phyloP scores from a whole-genome alignment of 2,797 vertebrate species.

The Lerista edwardsae region DNA sequence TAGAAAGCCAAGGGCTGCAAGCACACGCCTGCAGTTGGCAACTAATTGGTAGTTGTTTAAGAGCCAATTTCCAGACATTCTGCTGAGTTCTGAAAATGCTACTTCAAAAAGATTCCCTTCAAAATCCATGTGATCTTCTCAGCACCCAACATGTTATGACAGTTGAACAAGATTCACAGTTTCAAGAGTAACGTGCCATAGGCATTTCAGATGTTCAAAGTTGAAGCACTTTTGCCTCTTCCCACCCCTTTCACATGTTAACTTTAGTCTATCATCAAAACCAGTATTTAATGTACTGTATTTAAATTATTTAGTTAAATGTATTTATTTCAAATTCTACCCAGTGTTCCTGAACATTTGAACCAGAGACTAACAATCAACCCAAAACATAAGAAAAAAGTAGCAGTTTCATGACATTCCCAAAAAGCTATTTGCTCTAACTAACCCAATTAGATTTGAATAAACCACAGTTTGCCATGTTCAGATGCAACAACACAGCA shows the following conservation, averaged over 20 bases:
- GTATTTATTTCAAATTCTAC: too few relatives aligned
- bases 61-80: not conserved
- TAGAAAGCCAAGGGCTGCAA: not conserved
- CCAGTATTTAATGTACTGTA: too few relatives aligned
- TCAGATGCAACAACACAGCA: too few relatives aligned
- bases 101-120: not conserved
- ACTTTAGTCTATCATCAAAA: not conserved
- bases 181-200: not conserved
- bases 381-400: too few relatives aligned
- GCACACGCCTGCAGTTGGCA: slow-evolving; percentile 3
- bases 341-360: too few relatives aligned
- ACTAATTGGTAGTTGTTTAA: not conserved
- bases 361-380: too few relatives aligned
- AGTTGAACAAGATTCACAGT: not conserved
- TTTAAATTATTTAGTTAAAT: too few relatives aligned
- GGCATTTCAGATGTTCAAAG: not conserved
- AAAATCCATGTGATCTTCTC: not conserved
- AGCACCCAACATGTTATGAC: not conserved
- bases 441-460: too few relatives aligned
- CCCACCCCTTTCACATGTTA: not conserved
- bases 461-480: too few relatives aligned
- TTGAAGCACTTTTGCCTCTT: not conserved
- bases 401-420: too few relatives aligned
- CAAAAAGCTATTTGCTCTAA: too few relatives aligned
- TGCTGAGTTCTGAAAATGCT: slow-evolving; percentile 4